A percentile compares a stretch with the other conserved stretches of the same genome.
Evolutionary conservation across 2,797 vertebrate species (phyloP).

Genomic region (Limnodromus scolopaceus): DNA sequence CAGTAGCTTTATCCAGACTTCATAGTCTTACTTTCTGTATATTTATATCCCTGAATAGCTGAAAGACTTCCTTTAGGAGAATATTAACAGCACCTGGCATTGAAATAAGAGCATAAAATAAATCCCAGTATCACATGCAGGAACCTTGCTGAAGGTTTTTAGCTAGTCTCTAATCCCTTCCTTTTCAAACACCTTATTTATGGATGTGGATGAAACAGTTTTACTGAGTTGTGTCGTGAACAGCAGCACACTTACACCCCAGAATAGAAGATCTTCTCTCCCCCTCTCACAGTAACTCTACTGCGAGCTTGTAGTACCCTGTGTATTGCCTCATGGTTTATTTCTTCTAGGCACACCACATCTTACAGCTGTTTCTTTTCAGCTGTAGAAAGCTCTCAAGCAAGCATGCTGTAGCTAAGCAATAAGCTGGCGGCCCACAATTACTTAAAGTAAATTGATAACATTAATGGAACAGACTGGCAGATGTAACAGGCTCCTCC

Average conservation of each 20-base stretch:
- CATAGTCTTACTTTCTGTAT: not conserved
- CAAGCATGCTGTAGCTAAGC: not conserved
- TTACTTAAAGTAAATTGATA: not conserved
- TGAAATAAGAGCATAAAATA: not conserved
- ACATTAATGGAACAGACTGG: not conserved
- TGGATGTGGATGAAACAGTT: not conserved
- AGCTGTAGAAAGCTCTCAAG: not conserved
- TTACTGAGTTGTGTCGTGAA: not conserved
- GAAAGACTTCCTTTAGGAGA: not conserved
- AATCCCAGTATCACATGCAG: not conserved
- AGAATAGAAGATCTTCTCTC: not conserved
- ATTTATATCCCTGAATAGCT: not conserved
- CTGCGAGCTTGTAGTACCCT: accelerated
- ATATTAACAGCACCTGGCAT: not conserved
- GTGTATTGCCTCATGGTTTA: not conserved
- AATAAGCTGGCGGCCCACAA: not conserved
- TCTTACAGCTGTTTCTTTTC: constrained; percentile 28
- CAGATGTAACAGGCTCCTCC: not conserved
- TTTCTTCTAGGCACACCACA: not conserved
- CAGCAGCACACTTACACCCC: not conserved
- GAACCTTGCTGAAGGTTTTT: not conserved
- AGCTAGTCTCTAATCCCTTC: not conserved
- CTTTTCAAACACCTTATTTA: constrained; percentile 14
- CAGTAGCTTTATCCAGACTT: not conserved
- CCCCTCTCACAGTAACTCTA: not conserved